Base-by-base conservation (phyloP, 2,113 vertebrate species). In the Clarias magur region DNA sequence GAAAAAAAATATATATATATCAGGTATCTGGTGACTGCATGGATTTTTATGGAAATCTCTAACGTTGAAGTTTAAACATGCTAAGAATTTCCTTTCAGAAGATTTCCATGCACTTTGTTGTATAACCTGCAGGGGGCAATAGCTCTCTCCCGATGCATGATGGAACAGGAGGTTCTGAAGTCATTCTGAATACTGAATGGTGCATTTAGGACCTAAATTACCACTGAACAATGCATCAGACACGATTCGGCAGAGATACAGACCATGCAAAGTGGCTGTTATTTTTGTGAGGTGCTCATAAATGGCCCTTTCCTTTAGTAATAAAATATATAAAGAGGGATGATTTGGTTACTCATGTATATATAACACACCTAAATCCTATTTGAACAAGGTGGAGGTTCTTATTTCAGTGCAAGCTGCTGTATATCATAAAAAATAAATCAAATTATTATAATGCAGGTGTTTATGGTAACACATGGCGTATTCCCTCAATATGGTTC, bases 91-190 rank as follows among this genome's bases (percentile, higher is more conserved):
- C 0, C 10, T 59, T 80, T 59, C 10, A 21, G 0, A 80, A 34
- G 3, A 19, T 63, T 56, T 53, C 42, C 10, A 23, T 84, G 9
- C 16, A 76, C 19, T 76, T 56, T 53, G 17, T 62, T 73, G 19
- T 10, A 42, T 78, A 72, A 23, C 59, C 89, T 87, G 82, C 65
- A 87, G 87, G 83, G 87, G 89, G 89, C 89, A 90, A 72, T 82
- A 23, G 85, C 25, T 59, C 68, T 83, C 85, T 85, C 82, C 34
- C 53, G 65, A 34, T 75, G 5, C 2, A 80, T 65, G 17, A 42
- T 23, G 27, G 27, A 72, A 27, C 38, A 30, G 7, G 30, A 65
- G 17, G 73, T 53, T 78, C 15, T 68, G 75, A 23, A 79, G 59
- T 56, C 27, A n/a, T 65, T 67, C 38, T 65, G 63, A 80, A 23